A percentile compares a stretch with the other conserved stretches of the same genome.
Conservation (phyloP, 2,888 invertebrate species). For the Yponomeuta evonymella region DNA sequence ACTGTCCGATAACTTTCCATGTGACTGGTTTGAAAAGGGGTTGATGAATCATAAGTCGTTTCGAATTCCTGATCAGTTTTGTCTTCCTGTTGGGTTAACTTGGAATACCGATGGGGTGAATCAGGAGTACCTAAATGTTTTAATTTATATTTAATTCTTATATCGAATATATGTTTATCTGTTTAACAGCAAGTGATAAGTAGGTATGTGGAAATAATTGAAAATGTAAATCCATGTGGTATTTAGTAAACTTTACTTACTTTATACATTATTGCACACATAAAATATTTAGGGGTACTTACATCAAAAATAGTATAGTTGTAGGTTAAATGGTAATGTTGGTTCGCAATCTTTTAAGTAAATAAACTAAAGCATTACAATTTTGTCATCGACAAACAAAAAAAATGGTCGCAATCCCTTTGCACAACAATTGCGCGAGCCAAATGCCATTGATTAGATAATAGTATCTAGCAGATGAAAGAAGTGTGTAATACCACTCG, state of each 20-base stretch:
- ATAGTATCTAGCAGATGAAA: not conserved
- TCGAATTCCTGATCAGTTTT: conserved; percentile 39
- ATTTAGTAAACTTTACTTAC: too few species aligned
- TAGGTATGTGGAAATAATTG: too few species aligned
- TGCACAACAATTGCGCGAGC: not conserved
- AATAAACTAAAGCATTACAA: not conserved
- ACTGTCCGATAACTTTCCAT: not conserved
- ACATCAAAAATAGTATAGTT: too few species aligned
- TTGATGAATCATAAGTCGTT: conserved; percentile 43
- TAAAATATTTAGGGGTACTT: too few species aligned
- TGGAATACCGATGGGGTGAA: conserved; percentile 46
- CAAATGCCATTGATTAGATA: conserved; percentile 11
- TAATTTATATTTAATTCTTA: too few species aligned
- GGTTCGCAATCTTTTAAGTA: too few species aligned
- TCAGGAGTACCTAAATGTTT: conserved; percentile 30
- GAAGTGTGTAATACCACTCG: not conserved
- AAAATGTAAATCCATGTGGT: too few species aligned
- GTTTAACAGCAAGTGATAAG: too few species aligned
- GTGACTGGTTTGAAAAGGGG: conserved; percentile 19
- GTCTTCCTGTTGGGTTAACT: conserved; percentile 23
- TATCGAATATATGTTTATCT: too few species aligned
- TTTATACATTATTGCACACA: too few species aligned
- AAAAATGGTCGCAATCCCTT: not conserved
- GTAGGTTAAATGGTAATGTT: too few species aligned
- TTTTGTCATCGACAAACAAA: not conserved